A percentile compares a stretch with the other conserved stretches of the same genome.
Evolutionary conservation across 1,140 invertebrate genomes (phyloP).

Genomic region (Drosophila repletoides): DNA sequence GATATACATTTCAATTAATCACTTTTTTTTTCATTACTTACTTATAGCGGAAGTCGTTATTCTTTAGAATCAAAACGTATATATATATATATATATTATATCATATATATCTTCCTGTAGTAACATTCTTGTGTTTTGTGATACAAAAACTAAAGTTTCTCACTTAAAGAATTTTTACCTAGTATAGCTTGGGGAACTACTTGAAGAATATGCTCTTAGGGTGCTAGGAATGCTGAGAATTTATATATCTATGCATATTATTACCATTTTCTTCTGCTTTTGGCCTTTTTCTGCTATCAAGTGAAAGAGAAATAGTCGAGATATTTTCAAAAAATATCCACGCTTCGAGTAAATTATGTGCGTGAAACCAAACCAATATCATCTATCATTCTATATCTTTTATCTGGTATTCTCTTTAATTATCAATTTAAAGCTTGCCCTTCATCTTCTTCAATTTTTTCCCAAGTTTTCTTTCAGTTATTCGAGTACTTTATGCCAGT

Average conservation of each 20-base stretch:
- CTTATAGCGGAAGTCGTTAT: neutral
- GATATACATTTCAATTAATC: conserved; percentile 27
- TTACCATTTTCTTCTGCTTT: neutral
- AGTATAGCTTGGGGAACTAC: neutral
- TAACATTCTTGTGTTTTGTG: conserved; percentile 20
- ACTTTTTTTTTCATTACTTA: neutral
- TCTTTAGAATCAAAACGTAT: too few relatives aligned
- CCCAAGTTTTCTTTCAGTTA: neutral
- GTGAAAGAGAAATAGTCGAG: neutral
- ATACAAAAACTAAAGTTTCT: neutral
- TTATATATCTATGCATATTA: neutral
- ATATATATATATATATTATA: conserved; percentile 8
- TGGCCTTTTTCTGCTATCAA: neutral
- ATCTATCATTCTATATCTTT: neutral
- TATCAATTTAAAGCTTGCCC: conserved; percentile 34
- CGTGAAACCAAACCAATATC: neutral
- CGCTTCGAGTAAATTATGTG: neutral
- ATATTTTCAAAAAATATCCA: conserved; percentile 13
- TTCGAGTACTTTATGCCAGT: conserved; percentile 5
- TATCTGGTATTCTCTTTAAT: neutral
- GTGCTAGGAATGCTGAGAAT: neutral
- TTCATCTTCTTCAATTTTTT: neutral
- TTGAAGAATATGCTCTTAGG: neutral
- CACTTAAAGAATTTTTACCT: neutral
- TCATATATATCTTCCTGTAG: conserved; percentile 18